phyloP scores from a whole-genome alignment of 2,113 vertebrate genomes.

The Myrmecophaga tridactyla region DNA sequence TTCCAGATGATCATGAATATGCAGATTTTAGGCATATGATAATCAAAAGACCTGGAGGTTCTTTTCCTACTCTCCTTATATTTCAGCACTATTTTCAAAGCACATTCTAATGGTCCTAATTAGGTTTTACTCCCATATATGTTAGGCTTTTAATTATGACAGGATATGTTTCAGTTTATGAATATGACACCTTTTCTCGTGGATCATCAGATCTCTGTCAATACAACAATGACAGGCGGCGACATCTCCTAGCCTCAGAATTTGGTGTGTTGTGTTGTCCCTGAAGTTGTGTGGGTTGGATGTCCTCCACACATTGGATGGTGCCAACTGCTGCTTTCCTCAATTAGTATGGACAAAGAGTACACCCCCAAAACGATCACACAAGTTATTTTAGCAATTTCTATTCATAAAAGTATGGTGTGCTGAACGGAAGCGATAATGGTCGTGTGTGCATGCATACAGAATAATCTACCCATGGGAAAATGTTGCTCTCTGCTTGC shows the following conservation, averaged over 20 bases:
- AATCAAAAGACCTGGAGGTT: constrained; percentile 57
- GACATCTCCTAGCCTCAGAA: neutral
- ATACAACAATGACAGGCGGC: neutral
- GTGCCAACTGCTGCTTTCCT: neutral
- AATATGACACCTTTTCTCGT: neutral
- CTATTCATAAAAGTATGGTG: neutral
- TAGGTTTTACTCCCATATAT: constrained; percentile 25
- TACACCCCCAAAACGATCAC: neutral
- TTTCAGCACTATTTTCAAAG: constrained; percentile 12
- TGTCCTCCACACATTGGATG: no score
- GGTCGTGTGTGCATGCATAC: neutral
- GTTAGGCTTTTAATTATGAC: constrained; percentile 46
- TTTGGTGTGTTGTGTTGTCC: neutral
- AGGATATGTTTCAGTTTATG: neutral
- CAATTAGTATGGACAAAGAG: neutral
- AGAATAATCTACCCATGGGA: neutral
- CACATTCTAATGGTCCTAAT: constrained; percentile 29
- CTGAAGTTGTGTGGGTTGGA: neutral
- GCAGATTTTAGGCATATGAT: constrained; percentile 58
- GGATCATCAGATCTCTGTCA: neutral
- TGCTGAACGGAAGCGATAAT: neutral
- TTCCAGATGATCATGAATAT: constrained; percentile 76
- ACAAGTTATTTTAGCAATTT: neutral
- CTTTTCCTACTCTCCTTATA: constrained; percentile 35
- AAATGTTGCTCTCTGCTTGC: neutral